Conservation (phyloP, 2,888 invertebrate genomes). For the Pyrochroa serraticornis region DNA sequence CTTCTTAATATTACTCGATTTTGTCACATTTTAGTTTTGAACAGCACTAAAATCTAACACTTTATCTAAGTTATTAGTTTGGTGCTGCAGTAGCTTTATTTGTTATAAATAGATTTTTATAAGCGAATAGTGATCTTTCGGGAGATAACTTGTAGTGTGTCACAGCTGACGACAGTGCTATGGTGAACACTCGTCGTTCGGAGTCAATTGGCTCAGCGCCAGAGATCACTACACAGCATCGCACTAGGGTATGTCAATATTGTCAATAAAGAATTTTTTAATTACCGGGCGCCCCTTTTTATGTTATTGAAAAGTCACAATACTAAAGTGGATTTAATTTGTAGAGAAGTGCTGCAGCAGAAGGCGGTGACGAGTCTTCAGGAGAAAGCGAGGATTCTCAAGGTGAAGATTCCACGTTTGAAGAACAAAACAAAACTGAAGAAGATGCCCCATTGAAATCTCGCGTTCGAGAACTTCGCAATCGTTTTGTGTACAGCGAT, state of each 20-base stretch:
- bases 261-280: not conserved
- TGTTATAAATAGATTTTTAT: no score
- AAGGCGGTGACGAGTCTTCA: conserved; percentile 43
- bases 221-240: conserved; percentile 47
- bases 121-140: conserved; percentile 2
- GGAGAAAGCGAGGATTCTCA: conserved; percentile 46
- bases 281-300: not conserved
- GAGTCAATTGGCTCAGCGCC: conserved; percentile 52
- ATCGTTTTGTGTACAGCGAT: conserved; percentile 48
- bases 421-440: conserved; percentile 43
- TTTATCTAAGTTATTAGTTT: not conserved
- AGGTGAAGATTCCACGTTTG: conserved; percentile 49
- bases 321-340: not conserved
- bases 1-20: no score
- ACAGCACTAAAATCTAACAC: no score
- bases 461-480: conserved; percentile 46
- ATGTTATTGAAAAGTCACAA: conserved; percentile 3
- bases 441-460: conserved; percentile 36
- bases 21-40: no score
- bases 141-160: conserved; percentile 17
- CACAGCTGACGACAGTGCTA: conserved; percentile 37
- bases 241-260: conserved; percentile 51
- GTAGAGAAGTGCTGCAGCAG: conserved; percentile 35
- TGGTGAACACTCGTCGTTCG: conserved; percentile 56
- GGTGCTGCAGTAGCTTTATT: not conserved